A percentile compares a stretch with the other conserved stretches of the same genome.
phyloP scores from a whole-genome alignment of 2,113 vertebrate genomes.

The Bettongia penicillata region DNA sequence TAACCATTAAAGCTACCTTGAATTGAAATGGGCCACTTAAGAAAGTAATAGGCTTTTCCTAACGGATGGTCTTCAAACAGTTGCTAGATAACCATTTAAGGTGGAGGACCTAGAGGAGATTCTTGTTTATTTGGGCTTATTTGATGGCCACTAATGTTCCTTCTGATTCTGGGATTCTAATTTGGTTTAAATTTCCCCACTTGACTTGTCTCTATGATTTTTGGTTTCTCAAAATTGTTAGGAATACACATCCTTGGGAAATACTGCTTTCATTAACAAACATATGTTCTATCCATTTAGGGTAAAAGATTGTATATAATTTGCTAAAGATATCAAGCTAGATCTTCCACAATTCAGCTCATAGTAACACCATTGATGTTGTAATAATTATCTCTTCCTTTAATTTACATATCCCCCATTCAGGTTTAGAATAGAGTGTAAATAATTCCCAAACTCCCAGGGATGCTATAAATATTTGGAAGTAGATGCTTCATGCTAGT shows the following conservation, averaged over 20 bases:
- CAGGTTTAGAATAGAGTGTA: conserved; percentile 71
- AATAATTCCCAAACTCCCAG: conserved; percentile 67
- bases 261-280: conserved; percentile 64
- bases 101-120: not conserved
- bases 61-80: not conserved
- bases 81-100: not conserved
- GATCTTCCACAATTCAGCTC: conserved; percentile 73
- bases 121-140: not conserved
- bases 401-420: conserved; percentile 74
- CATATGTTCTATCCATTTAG: conserved; percentile 61
- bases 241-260: conserved; percentile 47
- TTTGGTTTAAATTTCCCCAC: not conserved
- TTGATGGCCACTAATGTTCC: not conserved
- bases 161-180: not conserved
- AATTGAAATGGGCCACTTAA: not conserved
- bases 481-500: conserved; percentile 61
- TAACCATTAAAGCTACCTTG: not conserved
- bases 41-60: not conserved
- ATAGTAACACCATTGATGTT: conserved; percentile 69
- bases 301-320: conserved; percentile 71
- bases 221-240: conserved; percentile 68
- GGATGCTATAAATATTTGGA: conserved; percentile 73
- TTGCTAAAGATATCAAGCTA: conserved; percentile 76
- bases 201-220: not conserved
- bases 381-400: conserved; percentile 74